phyloP scores from a whole-genome alignment of 2,797 vertebrate genomes.

The Darevskia nairensis region DNA sequence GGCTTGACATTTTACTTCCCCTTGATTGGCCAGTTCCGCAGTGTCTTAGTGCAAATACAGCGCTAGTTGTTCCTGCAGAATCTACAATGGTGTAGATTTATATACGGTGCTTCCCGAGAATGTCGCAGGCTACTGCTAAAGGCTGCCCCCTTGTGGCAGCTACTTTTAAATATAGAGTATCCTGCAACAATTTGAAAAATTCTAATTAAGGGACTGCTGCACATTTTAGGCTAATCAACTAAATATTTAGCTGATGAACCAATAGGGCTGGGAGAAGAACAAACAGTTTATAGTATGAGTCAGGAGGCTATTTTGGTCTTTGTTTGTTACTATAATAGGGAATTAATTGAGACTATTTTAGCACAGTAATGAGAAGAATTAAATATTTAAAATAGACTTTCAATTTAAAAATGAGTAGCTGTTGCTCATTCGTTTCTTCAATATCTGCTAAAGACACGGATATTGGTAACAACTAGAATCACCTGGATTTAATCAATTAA shows the following conservation, averaged over 20 bases:
- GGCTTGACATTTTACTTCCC: not conserved
- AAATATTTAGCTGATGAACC: not conserved
- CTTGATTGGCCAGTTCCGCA: constrained; percentile 15
- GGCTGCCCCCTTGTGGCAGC: not conserved
- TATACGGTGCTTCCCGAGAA: not conserved
- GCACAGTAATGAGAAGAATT: no score
- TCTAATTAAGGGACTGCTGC: not conserved
- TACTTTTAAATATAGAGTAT: not conserved
- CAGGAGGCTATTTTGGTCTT: not conserved
- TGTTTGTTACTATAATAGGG: not conserved
- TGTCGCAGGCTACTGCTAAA: not conserved
- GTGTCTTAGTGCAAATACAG: not conserved
- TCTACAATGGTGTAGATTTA: not conserved
- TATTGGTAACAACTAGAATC: not conserved
- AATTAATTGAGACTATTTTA: not conserved
- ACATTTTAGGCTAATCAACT: not conserved
- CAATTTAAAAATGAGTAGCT: not conserved
- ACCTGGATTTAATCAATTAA: not conserved
- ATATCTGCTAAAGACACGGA: not conserved
- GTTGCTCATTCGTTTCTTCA: not conserved
- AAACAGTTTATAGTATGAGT: not conserved
- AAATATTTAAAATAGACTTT: not conserved
- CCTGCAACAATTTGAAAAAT: not conserved
- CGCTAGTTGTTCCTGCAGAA: not conserved
- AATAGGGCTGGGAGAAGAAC: not conserved